phyloP scores from a whole-genome alignment of 2,797 vertebrate species.

The Myotis findleyi region DNA sequence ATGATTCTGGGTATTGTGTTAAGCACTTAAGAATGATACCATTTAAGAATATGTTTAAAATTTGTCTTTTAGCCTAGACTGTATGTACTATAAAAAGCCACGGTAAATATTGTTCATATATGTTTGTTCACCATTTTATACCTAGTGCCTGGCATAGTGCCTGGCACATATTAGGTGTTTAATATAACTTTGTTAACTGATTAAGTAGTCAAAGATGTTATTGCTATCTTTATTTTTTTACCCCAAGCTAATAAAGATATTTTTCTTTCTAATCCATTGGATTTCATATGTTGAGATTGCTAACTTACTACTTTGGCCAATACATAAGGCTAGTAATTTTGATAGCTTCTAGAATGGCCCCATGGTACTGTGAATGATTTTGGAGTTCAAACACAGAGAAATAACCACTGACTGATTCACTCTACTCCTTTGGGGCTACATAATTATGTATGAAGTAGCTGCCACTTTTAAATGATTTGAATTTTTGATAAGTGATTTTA shows the following conservation, averaged over 20 bases:
- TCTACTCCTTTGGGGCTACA: not conserved
- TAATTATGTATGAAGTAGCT: not conserved
- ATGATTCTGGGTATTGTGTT: not conserved
- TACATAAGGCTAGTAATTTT: not conserved
- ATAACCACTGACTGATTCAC: not conserved
- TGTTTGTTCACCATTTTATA: not conserved
- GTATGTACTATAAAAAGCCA: not conserved
- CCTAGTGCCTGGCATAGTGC: not conserved
- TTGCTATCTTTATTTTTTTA: not conserved
- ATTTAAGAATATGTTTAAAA: not conserved
- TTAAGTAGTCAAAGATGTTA: not conserved
- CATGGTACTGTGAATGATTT: not conserved
- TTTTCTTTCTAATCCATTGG: not conserved
- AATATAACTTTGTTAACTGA: not conserved
- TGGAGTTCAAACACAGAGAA: not conserved
- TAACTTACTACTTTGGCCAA: not conserved
- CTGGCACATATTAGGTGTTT: not conserved
- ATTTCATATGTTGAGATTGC: not conserved
- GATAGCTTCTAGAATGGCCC: not conserved
- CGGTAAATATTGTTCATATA: not conserved
- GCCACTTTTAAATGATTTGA: conserved; percentile 7
- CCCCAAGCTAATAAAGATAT: not conserved
- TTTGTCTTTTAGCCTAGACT: not conserved
- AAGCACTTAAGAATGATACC: not conserved
- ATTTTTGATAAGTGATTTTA: conserved; percentile 17